Percentiles rank a stretch among this genome's conserved stretches.
phyloP scores from a whole-genome alignment of 64 coral and sea anemone species.

The Stylophora pistillata region DNA sequence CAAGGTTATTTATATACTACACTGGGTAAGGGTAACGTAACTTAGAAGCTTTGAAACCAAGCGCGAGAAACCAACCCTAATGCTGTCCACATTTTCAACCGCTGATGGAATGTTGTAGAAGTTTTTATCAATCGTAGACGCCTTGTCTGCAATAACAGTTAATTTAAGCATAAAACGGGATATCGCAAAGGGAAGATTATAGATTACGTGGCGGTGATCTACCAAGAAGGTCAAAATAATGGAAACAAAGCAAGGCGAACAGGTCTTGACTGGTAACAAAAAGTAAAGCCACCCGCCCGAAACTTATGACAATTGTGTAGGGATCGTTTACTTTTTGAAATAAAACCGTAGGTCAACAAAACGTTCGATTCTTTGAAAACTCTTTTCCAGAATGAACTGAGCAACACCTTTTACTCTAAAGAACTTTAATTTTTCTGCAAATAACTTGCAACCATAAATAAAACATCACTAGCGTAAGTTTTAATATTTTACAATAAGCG shows the following conservation, averaged over 20 bases:
- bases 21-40: neutral
- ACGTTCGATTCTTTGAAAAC: neutral
- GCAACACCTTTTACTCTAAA: neutral
- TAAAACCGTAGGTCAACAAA: neutral
- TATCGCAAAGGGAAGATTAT: conserved; percentile 8
- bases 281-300: conserved; percentile 42
- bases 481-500: conserved; percentile 44
- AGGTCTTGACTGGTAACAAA: conserved; percentile 54
- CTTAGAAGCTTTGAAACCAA: conserved; percentile 3
- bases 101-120: neutral
- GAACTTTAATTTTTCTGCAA: neutral
- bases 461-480: conserved; percentile 7
- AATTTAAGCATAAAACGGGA: neutral
- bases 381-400: neutral
- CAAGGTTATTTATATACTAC: too few relatives aligned
- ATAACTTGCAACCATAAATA: conserved; percentile 3
- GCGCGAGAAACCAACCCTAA: conserved; percentile 51
- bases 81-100: conserved; percentile 50
- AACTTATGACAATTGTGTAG: neutral
- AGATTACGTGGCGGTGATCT: conserved; percentile 58
- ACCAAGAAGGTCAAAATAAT: conserved; percentile 26
- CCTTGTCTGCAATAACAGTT: neutral
- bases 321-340: neutral
- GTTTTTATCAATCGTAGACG: neutral
- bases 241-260: conserved; percentile 44